These are phyloP conservation scores for Pseudomugil tenellus DNA, from an alignment of 2,797 vertebrate species.

Conservation along the genomic window DNA sequence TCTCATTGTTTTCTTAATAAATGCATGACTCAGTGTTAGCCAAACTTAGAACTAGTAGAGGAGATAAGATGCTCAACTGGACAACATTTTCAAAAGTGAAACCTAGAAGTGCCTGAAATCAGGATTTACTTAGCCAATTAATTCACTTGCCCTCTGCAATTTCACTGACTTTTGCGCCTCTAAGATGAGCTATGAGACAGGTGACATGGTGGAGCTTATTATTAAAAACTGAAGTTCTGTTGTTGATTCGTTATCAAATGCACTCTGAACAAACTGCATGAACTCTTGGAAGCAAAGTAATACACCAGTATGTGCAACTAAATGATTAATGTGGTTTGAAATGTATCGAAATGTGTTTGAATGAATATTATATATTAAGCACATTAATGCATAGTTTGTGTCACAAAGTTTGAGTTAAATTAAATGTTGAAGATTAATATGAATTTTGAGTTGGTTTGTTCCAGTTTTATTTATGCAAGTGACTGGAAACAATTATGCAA, in stretches of 20 bases:
- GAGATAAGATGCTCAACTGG: slow-evolving; percentile 5
- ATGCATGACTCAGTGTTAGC: neutral
- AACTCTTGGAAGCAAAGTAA: neutral
- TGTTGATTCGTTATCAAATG: neutral
- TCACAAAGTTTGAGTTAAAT: too few species aligned
- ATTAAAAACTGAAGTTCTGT: neutral
- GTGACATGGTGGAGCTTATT: neutral
- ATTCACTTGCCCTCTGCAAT: slow-evolving; percentile 26
- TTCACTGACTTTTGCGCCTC: slow-evolving; percentile 32
- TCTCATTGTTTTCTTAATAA: neutral
- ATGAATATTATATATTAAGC: too few species aligned
- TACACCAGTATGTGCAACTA: too few species aligned
- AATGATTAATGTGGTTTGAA: too few species aligned
- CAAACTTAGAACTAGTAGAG: neutral
- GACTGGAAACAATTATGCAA: too few species aligned
- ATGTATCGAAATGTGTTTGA: too few species aligned
- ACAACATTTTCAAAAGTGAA: slow-evolving; percentile 3
- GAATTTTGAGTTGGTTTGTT: too few species aligned
- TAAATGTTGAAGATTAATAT: too few species aligned
- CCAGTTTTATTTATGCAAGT: too few species aligned
- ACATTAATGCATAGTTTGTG: too few species aligned
- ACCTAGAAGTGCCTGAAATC: slow-evolving; percentile 18
- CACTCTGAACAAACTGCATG: neutral
- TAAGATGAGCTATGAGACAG: slow-evolving; percentile 4
- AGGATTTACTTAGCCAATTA: slow-evolving; percentile 4